Evolutionary conservation across 2,113 vertebrate genomes (phyloP).

Genomic region (Cryptotis parvus): DNA sequence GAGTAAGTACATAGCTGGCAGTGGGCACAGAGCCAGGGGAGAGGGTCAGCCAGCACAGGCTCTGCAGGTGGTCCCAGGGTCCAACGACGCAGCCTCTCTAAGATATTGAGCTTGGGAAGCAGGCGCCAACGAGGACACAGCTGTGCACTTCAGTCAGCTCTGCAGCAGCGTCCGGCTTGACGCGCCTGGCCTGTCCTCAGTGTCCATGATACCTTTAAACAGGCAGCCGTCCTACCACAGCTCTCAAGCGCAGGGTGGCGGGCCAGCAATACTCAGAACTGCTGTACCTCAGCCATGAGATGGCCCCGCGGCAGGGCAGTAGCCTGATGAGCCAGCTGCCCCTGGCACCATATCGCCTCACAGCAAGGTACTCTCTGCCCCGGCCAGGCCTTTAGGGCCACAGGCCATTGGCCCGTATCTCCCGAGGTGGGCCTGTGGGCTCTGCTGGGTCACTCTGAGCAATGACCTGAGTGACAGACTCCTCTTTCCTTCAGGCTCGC

Average conservation of each 20-base stretch:
- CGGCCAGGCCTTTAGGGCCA: fast-evolving
- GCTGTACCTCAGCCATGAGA: slow-evolving; percentile 94
- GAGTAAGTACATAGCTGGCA: too few relatives aligned
- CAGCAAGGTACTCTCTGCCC: slow-evolving; percentile 94
- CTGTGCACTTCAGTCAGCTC: too few relatives aligned
- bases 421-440: background rate
- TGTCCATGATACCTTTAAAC: slow-evolving; percentile 98
- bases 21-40: too few relatives aligned
- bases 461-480: fast-evolving
- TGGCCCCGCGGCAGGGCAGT: slow-evolving; percentile 94
- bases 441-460: too few relatives aligned
- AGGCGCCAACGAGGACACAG: too few relatives aligned
- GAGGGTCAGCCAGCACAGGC: too few relatives aligned
- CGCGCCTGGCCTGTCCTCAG: slow-evolving; percentile 78
- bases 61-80: too few relatives aligned
- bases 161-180: too few relatives aligned
- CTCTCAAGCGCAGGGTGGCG: slow-evolving; percentile 91
- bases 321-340: slow-evolving; percentile 95
- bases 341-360: slow-evolving; percentile 94
- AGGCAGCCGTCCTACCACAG: slow-evolving; percentile 94
- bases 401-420: too few relatives aligned
- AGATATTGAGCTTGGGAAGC: too few relatives aligned
- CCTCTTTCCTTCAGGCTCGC: slow-evolving; percentile 90
- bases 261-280: slow-evolving; percentile 96
- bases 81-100: too few relatives aligned